These are phyloP conservation scores for Atethmia centrago DNA, from an alignment of 2,888 invertebrate genomes.

Conservation along the genomic window DNA sequence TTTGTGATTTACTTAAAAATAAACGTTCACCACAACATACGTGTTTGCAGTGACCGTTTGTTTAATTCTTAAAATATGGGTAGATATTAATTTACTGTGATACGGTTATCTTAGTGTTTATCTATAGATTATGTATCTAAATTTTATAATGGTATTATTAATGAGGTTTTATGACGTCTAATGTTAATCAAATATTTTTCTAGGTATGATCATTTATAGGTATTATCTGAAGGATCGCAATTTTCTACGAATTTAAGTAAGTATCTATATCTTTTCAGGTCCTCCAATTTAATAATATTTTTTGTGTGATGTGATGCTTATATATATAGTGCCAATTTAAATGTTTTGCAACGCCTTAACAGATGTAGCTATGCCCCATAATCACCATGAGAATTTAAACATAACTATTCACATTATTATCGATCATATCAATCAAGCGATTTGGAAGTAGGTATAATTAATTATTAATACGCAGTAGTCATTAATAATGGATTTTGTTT, in stretches of 20 bases:
- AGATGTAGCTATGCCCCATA: neutral
- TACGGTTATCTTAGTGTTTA: constrained; percentile 56
- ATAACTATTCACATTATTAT: neutral
- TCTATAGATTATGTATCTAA: constrained; percentile 57
- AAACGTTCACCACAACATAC: constrained; percentile 60
- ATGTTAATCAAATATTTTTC: constrained; percentile 3
- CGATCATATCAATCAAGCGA: constrained; percentile 10
- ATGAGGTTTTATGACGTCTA: constrained; percentile 9
- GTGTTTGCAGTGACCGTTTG: constrained; percentile 61
- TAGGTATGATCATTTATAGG: constrained; percentile 6
- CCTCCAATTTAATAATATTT: neutral
- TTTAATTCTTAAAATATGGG: constrained; percentile 50
- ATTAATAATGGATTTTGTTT: constrained; percentile 30
- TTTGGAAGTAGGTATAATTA: constrained; percentile 38
- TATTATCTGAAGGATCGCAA: neutral
- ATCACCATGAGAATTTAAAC: neutral
- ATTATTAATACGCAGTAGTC: constrained; percentile 15
- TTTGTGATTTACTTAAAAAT: constrained; percentile 21
- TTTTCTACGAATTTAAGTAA: neutral
- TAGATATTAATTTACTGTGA: constrained; percentile 60
- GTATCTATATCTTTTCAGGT: neutral
- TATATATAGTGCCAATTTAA: neutral
- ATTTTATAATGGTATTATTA: constrained; percentile 40
- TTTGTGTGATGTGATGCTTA: no score
- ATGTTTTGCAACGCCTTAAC: neutral